Evolutionary conservation across 2,888 invertebrate species (phyloP).

Genomic region (Patella pellucida): DNA sequence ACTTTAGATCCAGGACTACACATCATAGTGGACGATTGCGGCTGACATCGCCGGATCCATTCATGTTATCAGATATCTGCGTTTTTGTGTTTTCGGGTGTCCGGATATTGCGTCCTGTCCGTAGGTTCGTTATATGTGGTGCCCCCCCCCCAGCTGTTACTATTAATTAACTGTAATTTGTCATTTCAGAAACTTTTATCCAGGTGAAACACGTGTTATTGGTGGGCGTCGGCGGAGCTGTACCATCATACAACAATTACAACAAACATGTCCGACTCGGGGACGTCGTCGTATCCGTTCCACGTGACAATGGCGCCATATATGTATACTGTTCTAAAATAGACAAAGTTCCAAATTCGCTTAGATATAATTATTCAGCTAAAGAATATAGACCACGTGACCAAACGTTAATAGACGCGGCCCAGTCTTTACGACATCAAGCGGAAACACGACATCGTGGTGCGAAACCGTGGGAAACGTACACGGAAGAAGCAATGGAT

Average conservation of each 20-base stretch:
- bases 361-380: constrained; percentile 61
- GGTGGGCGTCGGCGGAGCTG: constrained; percentile 96
- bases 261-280: constrained; percentile 90
- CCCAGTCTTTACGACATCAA: constrained; percentile 41
- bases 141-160: too few species aligned
- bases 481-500: constrained; percentile 81
- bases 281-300: constrained; percentile 68
- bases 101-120: too few species aligned
- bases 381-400: constrained; percentile 51
- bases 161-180: too few species aligned
- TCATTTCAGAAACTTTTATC: constrained; percentile 85
- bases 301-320: constrained; percentile 70
- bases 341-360: constrained; percentile 40
- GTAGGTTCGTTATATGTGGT: too few species aligned
- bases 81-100: too few species aligned
- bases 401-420: constrained; percentile 46
- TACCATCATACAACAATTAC: constrained; percentile 96
- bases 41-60: too few species aligned
- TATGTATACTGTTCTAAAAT: constrained; percentile 84
- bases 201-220: constrained; percentile 92
- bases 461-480: constrained; percentile 80
- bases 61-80: too few species aligned
- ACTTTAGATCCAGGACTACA: too few species aligned
- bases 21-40: too few species aligned
- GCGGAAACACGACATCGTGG: constrained; percentile 39